Conservation (phyloP, 2,797 vertebrate genomes). For the Mus minutoides region DNA sequence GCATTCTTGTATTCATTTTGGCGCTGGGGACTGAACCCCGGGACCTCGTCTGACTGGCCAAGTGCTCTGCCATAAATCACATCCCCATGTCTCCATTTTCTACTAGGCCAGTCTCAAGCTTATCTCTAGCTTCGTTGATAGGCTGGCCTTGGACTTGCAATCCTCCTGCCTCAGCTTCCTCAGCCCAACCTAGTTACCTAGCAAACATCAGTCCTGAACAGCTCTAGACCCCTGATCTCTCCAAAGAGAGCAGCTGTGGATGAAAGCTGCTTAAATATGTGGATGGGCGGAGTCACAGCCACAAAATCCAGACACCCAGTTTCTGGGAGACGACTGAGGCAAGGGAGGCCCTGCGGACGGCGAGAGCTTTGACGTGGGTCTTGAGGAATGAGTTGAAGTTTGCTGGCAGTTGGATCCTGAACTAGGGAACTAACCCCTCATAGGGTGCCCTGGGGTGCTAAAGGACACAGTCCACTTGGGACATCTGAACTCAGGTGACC, state of each 20-base stretch:
- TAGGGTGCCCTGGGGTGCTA: not conserved
- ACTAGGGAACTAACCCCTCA: not conserved
- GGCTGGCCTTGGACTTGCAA: not conserved
- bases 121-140: not conserved
- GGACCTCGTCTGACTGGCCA: not conserved
- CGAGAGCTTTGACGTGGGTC: not conserved
- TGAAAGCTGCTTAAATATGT: too few species aligned
- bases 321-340: not conserved
- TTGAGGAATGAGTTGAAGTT: not conserved
- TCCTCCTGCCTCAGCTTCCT: not conserved
- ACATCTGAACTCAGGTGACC: not conserved
- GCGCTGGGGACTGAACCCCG: not conserved
- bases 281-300: not conserved
- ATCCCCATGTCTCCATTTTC: too few species aligned
- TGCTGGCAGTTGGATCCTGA: too few species aligned
- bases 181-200: not conserved
- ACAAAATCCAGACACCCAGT: not conserved
- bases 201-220: not conserved
- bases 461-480: not conserved
- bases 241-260: not conserved
- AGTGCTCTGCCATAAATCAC: not conserved
- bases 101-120: not conserved
- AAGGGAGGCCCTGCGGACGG: not conserved
- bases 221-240: not conserved
- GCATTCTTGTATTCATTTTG: not conserved